Evolutionary conservation across 2,888 invertebrate species (phyloP).

Genomic region (Agonopterix subpropinquella): DNA sequence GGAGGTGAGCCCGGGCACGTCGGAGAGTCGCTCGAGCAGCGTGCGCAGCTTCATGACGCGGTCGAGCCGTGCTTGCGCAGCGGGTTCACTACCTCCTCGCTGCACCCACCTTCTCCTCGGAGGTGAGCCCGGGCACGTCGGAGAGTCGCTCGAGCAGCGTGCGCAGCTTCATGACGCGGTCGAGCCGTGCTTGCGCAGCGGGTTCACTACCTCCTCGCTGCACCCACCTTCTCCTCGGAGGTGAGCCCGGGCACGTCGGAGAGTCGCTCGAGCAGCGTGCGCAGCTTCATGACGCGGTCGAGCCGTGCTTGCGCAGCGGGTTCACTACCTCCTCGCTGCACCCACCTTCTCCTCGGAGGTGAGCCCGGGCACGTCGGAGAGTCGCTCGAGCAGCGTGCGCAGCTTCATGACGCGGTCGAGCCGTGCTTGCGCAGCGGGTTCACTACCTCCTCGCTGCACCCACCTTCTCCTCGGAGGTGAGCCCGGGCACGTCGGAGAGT

Average conservation of each 20-base stretch:
- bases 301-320: conserved; percentile 91
- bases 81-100: too few relatives aligned
- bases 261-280: conserved; percentile 89
- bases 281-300: conserved; percentile 95
- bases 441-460: conserved; percentile 95
- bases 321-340: conserved; percentile 97
- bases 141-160: conserved; percentile 91
- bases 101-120: too few relatives aligned
- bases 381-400: conserved; percentile 88
- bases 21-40: conserved; percentile 90
- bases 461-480: conserved; percentile 89
- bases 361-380: conserved; percentile 93
- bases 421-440: conserved; percentile 93
- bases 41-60: conserved; percentile 95
- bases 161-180: conserved; percentile 95
- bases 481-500: conserved; percentile 92
- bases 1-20: conserved; percentile 91
- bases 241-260: conserved; percentile 94
- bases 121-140: conserved; percentile 92
- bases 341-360: conserved; percentile 94
- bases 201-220: conserved; percentile 97
- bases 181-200: conserved; percentile 91
- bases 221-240: conserved; percentile 93
- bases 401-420: conserved; percentile 97
- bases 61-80: conserved; percentile 84